phyloP scores from a whole-genome alignment of 2,888 invertebrate genomes.

The Amblyjoppa fuscipennis region DNA sequence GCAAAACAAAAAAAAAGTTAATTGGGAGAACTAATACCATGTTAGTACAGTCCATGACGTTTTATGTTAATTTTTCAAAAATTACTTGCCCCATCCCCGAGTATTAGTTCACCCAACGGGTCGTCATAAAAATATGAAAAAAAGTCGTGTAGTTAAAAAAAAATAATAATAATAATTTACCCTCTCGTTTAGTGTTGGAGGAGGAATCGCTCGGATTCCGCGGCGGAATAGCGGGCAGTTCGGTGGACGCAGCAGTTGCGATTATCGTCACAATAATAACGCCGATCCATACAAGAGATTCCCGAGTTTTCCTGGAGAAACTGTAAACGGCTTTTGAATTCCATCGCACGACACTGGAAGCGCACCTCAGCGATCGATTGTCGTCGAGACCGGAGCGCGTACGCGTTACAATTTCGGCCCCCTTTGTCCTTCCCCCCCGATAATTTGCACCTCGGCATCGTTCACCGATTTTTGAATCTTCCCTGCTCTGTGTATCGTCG shows the following conservation, averaged over 20 bases:
- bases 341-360: constrained; percentile 83
- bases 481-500: neutral
- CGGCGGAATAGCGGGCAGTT: constrained; percentile 53
- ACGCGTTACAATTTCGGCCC: constrained; percentile 23
- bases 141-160: neutral
- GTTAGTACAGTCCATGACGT: neutral
- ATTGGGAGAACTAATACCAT: neutral
- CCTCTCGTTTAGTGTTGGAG: constrained; percentile 60
- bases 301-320: constrained; percentile 2
- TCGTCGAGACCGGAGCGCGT: constrained; percentile 61
- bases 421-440: constrained; percentile 51
- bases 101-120: neutral
- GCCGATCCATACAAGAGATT: constrained; percentile 53
- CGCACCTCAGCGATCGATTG: constrained; percentile 75
- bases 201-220: constrained; percentile 48
- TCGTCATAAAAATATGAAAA: neutral
- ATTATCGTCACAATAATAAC: constrained; percentile 61
- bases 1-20: neutral
- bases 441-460: constrained; percentile 34
- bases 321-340: constrained; percentile 36
- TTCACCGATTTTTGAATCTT: constrained; percentile 27
- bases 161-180: constrained; percentile 24
- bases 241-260: constrained; percentile 51
- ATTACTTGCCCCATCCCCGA: neutral
- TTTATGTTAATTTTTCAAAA: neutral